Evolutionary conservation across 2,888 invertebrate species (phyloP), one percentile per base, ranked within the genome.

Genomic region (Adelphocoris suturalis): DNA sequence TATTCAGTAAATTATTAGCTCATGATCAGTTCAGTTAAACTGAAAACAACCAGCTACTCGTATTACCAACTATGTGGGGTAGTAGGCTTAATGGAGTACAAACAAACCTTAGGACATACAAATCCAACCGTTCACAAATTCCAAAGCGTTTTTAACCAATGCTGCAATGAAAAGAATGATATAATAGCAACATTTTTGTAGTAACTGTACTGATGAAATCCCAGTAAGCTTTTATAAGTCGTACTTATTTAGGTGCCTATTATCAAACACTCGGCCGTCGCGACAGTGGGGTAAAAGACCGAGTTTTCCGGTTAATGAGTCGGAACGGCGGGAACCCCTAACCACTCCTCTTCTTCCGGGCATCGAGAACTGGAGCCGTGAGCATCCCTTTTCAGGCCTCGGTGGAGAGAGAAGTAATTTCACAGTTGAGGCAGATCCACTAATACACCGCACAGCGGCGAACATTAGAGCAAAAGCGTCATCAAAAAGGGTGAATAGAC

Each of bases 231-330:
- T 16, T 16, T 19, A 61, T 61, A 61, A 61, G 19, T 61, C 19
- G 61, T 61, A 61, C n/a, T 61, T 61, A 61, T 14, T 61, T n/a
- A 61, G 16, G 61, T 19, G 3, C 19, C 61, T n/a, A 61, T 9
- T 61, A 61, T 61, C 61, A 61, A 61, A 61, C 61, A 52, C 19
- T 61, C 19, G 61, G 61, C n/a, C 61, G 37, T 37, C 37, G 37
- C 37, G 61, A 61, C 61, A n/a, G 61, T 61, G 19, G 52, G 52
- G 52, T 52, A 61, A 61, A n/a, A 61, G 61, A 61, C 61, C 61
- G n/a, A 61, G 61, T 61, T 61, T 61, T 61, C 61, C 61, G 19
- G 61, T 61, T 61, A 61, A 61, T 61, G 61, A 61, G 61, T n/a
- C 61, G 61, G 19, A 61, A 61, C 61, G 61, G 61, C 61, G 61